Evolutionary conservation across 2,113 vertebrate species (phyloP).

Genomic region (Alligator mississippiensis): DNA sequence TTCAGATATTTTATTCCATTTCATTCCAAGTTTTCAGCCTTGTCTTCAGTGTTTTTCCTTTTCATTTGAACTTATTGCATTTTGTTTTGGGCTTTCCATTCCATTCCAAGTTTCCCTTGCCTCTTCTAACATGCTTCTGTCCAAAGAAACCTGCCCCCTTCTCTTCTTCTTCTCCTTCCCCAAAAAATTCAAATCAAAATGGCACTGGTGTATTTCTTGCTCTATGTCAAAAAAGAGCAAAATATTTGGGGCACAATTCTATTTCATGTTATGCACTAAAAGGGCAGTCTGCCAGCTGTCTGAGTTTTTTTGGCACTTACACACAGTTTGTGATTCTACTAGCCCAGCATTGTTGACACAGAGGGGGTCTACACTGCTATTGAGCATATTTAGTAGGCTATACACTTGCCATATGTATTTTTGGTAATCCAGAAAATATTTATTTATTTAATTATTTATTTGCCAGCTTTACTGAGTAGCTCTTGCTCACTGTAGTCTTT

Average conservation of each 20-base stretch:
- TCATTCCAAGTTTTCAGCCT: not conserved
- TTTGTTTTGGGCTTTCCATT: not conserved
- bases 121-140: not conserved
- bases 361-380: too few relatives aligned
- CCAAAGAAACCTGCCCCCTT: not conserved
- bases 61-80: not conserved
- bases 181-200: not conserved
- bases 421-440: too few relatives aligned
- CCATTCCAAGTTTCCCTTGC: not conserved
- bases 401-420: too few relatives aligned
- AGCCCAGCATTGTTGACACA: too few relatives aligned
- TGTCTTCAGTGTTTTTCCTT: not conserved
- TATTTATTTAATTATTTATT: too few relatives aligned
- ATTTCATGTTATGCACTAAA: too few relatives aligned
- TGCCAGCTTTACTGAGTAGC: not conserved
- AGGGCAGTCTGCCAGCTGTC: too few relatives aligned
- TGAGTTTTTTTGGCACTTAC: too few relatives aligned
- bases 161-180: not conserved
- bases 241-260: not conserved
- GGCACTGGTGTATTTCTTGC: not conserved
- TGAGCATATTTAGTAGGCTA: too few relatives aligned
- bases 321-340: too few relatives aligned
- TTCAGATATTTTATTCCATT: not conserved
- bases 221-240: not conserved
- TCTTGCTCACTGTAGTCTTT: not conserved